Evolutionary conservation across 2,888 invertebrate genomes (phyloP).

Genomic region (Zhengitettix transpicula): DNA sequence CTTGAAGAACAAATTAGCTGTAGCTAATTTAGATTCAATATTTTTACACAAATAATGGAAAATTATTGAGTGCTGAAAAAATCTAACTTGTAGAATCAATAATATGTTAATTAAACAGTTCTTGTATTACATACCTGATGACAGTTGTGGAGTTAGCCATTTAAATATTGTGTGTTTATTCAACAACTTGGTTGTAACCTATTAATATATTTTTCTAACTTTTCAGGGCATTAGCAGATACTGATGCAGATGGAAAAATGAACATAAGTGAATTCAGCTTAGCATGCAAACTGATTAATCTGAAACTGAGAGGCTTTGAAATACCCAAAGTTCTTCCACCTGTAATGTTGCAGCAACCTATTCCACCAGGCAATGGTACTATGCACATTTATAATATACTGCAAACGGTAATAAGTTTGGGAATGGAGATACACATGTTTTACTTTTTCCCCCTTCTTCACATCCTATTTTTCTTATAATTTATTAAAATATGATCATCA

Average conservation of each 20-base stretch:
- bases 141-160: no score
- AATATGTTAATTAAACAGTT: no score
- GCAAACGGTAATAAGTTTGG: background rate
- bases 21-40: no score
- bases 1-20: no score
- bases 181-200: background rate
- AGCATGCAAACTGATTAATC: conserved; percentile 89
- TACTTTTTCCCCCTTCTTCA: no score
- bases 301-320: conserved; percentile 82
- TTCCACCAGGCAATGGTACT: conserved; percentile 35
- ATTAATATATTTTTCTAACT: background rate
- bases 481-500: no score
- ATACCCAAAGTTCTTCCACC: conserved; percentile 77
- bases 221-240: conserved; percentile 72
- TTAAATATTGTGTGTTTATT: background rate
- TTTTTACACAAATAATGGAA: no score
- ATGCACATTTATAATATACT: conserved; percentile 1
- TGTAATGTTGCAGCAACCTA: conserved; percentile 41
- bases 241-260: conserved; percentile 92
- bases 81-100: no score
- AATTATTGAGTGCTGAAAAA: no score
- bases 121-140: no score
- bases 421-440: no score
- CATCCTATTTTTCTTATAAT: no score
- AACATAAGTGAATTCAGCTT: conserved; percentile 93